phyloP scores from a whole-genome alignment of 1,140 invertebrate species.

The Rhizoglyphus robini region DNA sequence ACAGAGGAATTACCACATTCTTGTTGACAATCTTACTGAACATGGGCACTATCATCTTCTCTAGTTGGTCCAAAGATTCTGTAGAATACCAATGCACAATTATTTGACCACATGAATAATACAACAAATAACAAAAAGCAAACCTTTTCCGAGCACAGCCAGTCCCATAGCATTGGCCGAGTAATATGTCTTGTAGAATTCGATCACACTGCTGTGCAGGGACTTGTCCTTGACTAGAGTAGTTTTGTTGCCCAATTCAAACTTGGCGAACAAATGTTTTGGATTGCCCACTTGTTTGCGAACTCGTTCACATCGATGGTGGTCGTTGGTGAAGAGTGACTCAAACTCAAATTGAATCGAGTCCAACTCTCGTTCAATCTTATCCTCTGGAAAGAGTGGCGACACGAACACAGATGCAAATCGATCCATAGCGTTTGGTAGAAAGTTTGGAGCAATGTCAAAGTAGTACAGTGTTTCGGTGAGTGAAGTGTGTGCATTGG shows the following conservation, averaged over 20 bases:
- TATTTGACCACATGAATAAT: constrained; percentile 12
- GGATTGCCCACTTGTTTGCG: constrained; percentile 61
- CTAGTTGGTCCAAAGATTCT: constrained; percentile 76
- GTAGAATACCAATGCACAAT: constrained; percentile 32
- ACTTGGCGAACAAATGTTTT: constrained; percentile 72
- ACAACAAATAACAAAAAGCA: constrained; percentile 16
- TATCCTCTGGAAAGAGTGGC: background rate
- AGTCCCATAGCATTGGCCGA: constrained; percentile 86
- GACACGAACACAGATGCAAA: constrained; percentile 31
- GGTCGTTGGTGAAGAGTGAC: constrained; percentile 75
- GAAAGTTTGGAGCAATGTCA: constrained; percentile 69
- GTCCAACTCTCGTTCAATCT: constrained; percentile 39
- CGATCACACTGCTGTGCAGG: constrained; percentile 65
- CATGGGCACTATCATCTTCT: constrained; percentile 55
- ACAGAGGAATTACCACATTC: constrained; percentile 51
- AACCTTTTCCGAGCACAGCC: constrained; percentile 74
- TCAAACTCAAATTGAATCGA: constrained; percentile 88
- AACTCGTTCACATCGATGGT: constrained; percentile 72
- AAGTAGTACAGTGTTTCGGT: constrained; percentile 91
- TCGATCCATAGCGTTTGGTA: constrained; percentile 67
- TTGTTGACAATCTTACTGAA: constrained; percentile 68
- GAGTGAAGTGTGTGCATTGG: constrained; percentile 72
- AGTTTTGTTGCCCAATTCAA: constrained; percentile 66
- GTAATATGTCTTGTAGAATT: constrained; percentile 84
- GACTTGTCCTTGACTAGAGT: constrained; percentile 63